A percentile compares a stretch with the other conserved stretches of the same genome.
These are phyloP conservation scores for Nudaria mundana DNA, from an alignment of 2,888 invertebrate genomes.

Conservation along the genomic window DNA sequence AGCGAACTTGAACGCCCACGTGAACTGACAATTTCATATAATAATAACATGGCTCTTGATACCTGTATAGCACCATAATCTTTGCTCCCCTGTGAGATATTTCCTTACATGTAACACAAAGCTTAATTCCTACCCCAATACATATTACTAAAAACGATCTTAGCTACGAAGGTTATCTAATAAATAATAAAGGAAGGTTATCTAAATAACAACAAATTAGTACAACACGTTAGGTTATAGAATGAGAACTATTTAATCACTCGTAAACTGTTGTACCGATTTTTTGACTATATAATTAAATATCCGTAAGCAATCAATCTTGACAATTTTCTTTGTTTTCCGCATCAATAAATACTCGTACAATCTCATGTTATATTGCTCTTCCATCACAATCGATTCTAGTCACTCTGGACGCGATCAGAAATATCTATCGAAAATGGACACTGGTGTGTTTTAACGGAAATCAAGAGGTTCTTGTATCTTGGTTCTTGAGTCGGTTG, in stretches of 20 bases:
- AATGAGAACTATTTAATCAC: too few relatives aligned
- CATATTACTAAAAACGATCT: too few relatives aligned
- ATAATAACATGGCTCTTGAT: conserved; percentile 39
- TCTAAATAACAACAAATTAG: too few relatives aligned
- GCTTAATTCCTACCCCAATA: too few relatives aligned
- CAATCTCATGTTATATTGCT: not conserved
- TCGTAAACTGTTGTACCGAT: too few relatives aligned
- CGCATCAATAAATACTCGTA: not conserved
- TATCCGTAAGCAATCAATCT: not conserved
- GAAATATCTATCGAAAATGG: conserved; percentile 34
- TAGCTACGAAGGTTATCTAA: too few relatives aligned
- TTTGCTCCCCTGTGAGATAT: not conserved
- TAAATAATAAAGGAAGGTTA: too few relatives aligned
- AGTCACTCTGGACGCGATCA: conserved; percentile 44
- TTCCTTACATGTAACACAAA: not conserved
- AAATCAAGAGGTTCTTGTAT: too few relatives aligned
- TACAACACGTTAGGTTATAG: too few relatives aligned
- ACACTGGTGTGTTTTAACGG: conserved; percentile 30
- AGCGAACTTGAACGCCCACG: conserved; percentile 75
- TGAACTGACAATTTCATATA: conserved; percentile 45
- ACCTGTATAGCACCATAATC: conserved; percentile 1
- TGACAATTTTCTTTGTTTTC: not conserved
- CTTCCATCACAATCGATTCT: conserved; percentile 46
- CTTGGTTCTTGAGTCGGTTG: too few relatives aligned
- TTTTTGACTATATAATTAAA: too few relatives aligned